These are phyloP conservation scores for Motacilla alba DNA, from an alignment of 2,113 vertebrate genomes.

Conservation along the genomic window DNA sequence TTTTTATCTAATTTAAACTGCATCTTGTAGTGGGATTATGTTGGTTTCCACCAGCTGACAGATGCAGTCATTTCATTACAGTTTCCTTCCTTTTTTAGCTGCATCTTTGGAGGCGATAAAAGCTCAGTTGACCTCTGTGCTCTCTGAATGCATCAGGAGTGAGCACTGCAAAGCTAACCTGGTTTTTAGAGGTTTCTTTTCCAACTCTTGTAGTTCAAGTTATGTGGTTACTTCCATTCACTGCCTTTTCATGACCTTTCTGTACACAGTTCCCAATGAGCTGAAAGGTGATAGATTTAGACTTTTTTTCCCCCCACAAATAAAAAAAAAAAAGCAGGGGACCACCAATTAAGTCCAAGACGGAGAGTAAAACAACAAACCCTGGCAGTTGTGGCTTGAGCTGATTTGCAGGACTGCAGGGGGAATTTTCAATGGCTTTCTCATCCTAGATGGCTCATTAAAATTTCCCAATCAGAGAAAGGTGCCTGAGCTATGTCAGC, in stretches of 20 bases:
- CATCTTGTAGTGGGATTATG: conserved; percentile 32
- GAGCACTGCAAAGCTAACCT: conserved; percentile 40
- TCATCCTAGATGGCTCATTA: conserved; percentile 57
- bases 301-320: not conserved
- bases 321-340: not conserved
- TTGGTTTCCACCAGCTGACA: conserved; percentile 46
- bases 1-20: conserved; percentile 40
- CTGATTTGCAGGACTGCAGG: conserved; percentile 21
- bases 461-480: conserved; percentile 59
- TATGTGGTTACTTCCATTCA: conserved; percentile 57
- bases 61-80: conserved; percentile 46
- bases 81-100: conserved; percentile 49
- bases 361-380: conserved; percentile 33
- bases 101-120: conserved; percentile 40
- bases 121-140: conserved; percentile 54
- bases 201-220: conserved; percentile 17
- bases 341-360: conserved; percentile 45
- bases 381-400: conserved; percentile 35
- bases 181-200: conserved; percentile 53
- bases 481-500: conserved; percentile 16
- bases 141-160: conserved; percentile 56
- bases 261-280: conserved; percentile 27
- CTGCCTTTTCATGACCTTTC: conserved; percentile 54
- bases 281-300: conserved; percentile 28
- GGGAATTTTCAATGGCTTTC: conserved; percentile 38